Base-by-base conservation (phyloP, 2,888 invertebrate species). In the Altica lythri region DNA sequence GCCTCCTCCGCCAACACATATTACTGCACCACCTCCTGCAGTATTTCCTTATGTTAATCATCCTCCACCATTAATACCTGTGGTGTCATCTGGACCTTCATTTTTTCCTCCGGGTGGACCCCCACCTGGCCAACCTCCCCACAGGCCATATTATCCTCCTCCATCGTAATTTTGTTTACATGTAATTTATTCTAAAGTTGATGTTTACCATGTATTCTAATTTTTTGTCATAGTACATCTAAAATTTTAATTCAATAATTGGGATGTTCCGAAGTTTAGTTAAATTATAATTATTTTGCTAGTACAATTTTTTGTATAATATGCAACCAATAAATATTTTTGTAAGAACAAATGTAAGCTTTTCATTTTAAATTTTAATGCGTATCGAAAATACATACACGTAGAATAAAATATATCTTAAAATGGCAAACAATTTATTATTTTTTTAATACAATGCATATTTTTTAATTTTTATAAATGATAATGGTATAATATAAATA, bases 31-130 rank as follows among this genome's bases (percentile, higher is more conserved):
- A 14, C 60, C 63, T 6, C 45, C 46, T 4, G 38, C 22, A 25
- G 72, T 72, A 5, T 75, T 70, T 63, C 68, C 74, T 3, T 73
- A 68, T 38, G 71, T 72, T 1, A 64, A 65, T 9, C 73, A 73
- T 55, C 73, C 75, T 1, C 75, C 75, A 9, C 72, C 73, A 46
- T 72, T 75, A 57, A 68, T 77, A 9, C 61, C 79, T 17, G 75
- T 79, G 49, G 80, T 80, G 57, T 63, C 80, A 53, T 79, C 79
- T 0, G 63, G 38, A 12, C 60, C 61, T 12, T 61, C 80, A 0
- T 79, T 79, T 1, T 75, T 55, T 68, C 74, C 67, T 65, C 75
- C 61, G 32, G 69, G 71, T 10, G 69, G 74, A 10, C 71, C 74
- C 14, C 72, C 75, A 2, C 70, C 70, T 10, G 60, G 13, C 16